phyloP scores from a whole-genome alignment of 1,140 invertebrate genomes.

The Sogatella furcifera region DNA sequence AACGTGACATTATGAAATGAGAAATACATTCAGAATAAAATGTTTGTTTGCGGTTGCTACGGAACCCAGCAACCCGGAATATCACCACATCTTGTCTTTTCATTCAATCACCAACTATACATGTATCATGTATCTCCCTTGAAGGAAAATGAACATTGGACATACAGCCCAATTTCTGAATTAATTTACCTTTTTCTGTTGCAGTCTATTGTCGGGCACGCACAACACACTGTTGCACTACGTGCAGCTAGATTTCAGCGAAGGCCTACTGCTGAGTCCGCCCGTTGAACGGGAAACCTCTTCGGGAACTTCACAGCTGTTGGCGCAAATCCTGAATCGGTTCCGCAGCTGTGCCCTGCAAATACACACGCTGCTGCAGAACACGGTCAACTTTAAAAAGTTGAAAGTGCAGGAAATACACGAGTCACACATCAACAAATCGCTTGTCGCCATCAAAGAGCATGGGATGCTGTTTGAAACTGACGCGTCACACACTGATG shows the following conservation, averaged over 20 bases:
- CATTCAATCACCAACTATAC: too few species aligned
- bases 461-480: slow-evolving; percentile 51
- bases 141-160: too few species aligned
- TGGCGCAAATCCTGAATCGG: slow-evolving; percentile 48
- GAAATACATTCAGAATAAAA: too few species aligned
- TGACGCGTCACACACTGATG: not conserved
- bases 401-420: slow-evolving; percentile 41
- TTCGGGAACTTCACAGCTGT: slow-evolving; percentile 26
- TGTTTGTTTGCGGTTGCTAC: too few species aligned
- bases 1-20: too few species aligned
- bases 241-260: slow-evolving; percentile 49
- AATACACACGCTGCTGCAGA: slow-evolving; percentile 57
- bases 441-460: slow-evolving; percentile 64
- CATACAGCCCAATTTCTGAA: too few species aligned
- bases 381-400: slow-evolving; percentile 43
- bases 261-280: slow-evolving; percentile 50
- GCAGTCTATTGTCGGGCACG: slow-evolving; percentile 46
- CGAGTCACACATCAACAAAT: slow-evolving; percentile 51
- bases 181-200: slow-evolving; percentile 6
- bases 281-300: slow-evolving; percentile 33
- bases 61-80: too few species aligned
- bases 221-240: slow-evolving; percentile 57
- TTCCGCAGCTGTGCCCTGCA: slow-evolving; percentile 53
- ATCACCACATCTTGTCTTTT: too few species aligned
- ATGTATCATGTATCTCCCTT: too few species aligned